phyloP scores from a whole-genome alignment of 2,888 invertebrate species.

The Leptinotarsa peninsularis region DNA sequence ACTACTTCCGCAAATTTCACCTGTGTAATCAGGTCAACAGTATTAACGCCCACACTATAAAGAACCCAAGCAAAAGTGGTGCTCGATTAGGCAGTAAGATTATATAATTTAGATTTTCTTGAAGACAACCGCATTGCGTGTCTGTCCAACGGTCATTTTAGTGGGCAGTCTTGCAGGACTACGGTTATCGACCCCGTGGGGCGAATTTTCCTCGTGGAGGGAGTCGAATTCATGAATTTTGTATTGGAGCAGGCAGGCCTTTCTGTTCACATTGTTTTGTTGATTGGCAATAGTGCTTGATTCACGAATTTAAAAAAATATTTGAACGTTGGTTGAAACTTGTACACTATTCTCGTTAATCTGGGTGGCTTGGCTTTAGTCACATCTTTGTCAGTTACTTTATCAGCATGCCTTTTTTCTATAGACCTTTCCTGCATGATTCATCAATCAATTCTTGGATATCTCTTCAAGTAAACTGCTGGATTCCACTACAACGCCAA shows the following conservation, averaged over 20 bases:
- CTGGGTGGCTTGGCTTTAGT: no score
- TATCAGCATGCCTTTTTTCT: no score
- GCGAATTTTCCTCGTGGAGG: background rate
- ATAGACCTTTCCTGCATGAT: no score
- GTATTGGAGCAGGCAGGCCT: background rate
- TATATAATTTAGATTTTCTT: conserved; percentile 13
- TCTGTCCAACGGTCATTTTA: conserved; percentile 8
- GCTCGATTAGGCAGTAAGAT: conserved; percentile 3
- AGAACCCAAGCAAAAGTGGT: background rate
- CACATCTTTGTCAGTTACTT: no score
- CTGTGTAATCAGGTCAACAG: conserved; percentile 2
- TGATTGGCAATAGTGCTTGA: background rate
- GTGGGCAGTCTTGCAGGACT: conserved; percentile 9
- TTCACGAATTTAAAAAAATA: no score
- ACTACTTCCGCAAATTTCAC: conserved; percentile 3
- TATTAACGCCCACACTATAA: conserved; percentile 15
- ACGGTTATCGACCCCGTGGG: conserved; percentile 9
- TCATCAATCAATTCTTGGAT: no score
- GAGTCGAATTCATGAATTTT: conserved; percentile 9
- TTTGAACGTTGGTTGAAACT: background rate
- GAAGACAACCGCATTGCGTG: conserved; percentile 17
- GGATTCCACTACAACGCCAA: no score
- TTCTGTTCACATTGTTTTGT: background rate
- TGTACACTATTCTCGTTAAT: no score
- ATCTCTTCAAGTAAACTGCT: no score